phyloP scores from a whole-genome alignment of 2,888 invertebrate genomes.

The Pegoplata infirma region DNA sequence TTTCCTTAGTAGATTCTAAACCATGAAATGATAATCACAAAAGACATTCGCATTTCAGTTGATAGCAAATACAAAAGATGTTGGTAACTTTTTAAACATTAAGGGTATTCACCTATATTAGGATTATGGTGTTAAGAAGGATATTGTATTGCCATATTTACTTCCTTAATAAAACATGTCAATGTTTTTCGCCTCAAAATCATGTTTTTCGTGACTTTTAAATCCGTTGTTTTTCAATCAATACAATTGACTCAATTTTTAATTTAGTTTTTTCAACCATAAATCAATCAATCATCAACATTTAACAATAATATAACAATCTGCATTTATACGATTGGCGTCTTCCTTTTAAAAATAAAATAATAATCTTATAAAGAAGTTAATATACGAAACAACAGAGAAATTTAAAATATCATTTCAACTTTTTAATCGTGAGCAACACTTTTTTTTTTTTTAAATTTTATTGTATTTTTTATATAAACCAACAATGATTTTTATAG shows the following conservation, averaged over 20 bases:
- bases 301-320: constrained; percentile 11
- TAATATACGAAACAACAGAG: not conserved
- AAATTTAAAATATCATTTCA: not conserved
- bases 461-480: not conserved
- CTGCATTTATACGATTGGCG: constrained; percentile 25
- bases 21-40: not conserved
- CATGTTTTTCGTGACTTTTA: no score
- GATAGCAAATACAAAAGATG: not conserved
- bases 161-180: no score
- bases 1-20: no score
- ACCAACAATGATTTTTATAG: constrained; percentile 41
- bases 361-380: not conserved
- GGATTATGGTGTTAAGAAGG: no score
- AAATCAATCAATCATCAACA: constrained; percentile 53
- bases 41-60: not conserved
- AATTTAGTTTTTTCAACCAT: not conserved
- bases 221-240: no score
- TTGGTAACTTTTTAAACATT: not conserved
- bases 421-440: not conserved
- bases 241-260: no score
- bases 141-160: no score
- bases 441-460: not conserved
- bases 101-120: not conserved
- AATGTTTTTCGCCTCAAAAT: no score
- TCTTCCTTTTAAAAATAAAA: no score